Evolutionary conservation across 2,797 vertebrate genomes (phyloP).

Genomic region (Philypnodon macrostomus): DNA sequence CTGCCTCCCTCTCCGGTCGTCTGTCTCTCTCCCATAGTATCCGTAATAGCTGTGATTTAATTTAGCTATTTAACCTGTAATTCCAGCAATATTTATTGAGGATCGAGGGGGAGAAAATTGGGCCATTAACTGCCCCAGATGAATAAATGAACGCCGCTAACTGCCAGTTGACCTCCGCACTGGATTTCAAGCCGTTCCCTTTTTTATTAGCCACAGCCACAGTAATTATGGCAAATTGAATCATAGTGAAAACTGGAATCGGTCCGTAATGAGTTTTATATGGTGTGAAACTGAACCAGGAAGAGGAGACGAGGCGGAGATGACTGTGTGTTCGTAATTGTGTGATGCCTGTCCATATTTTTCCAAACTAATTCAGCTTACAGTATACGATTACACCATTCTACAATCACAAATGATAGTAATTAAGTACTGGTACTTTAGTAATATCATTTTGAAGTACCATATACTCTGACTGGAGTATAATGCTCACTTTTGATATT

Average conservation of each 20-base stretch:
- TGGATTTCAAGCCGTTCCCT: constrained; percentile 84
- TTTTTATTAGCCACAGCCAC: constrained; percentile 91
- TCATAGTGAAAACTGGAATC: constrained; percentile 91
- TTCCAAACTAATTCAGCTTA: background rate
- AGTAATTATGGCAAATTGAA: constrained; percentile 97
- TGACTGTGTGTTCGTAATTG: constrained; percentile 40
- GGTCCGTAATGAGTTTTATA: constrained; percentile 86
- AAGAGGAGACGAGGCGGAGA: constrained; percentile 6
- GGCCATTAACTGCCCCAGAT: constrained; percentile 97
- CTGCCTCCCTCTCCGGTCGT: constrained; percentile 20
- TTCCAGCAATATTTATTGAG: constrained; percentile 99
- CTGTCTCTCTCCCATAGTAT: constrained; percentile 67
- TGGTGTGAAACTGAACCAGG: constrained; percentile 37
- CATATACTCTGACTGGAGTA: too few species aligned
- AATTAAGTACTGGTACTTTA: too few species aligned
- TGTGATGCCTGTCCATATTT: constrained; percentile 1
- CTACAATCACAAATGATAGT: too few species aligned
- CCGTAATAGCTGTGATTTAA: constrained; percentile 98
- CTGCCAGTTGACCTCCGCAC: constrained; percentile 96
- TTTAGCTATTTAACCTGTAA: constrained; percentile 99
- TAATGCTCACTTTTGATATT: too few species aligned
- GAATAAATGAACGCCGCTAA: constrained; percentile 98
- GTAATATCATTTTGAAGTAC: too few species aligned
- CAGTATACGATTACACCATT: background rate
- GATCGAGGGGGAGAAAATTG: constrained; percentile 93